Evolutionary conservation across 1,140 invertebrate genomes (phyloP).

Genomic region (Macrosteles quadrilineatus): DNA sequence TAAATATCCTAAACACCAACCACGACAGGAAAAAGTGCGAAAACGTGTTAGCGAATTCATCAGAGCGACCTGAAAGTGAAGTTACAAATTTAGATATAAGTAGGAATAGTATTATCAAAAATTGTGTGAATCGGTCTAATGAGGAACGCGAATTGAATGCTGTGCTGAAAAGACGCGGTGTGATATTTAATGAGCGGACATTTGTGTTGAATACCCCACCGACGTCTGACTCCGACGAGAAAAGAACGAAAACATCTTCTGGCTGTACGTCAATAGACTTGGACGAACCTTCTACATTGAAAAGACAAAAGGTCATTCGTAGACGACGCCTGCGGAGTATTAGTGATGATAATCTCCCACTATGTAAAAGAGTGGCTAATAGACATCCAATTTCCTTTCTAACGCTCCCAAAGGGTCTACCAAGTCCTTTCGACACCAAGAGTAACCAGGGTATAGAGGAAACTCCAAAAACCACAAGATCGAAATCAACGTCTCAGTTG

Average conservation of each 20-base stretch:
- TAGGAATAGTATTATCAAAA: background rate
- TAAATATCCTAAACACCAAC: slow-evolving; percentile 12
- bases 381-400: slow-evolving; percentile 36
- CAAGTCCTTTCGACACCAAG: slow-evolving; percentile 34
- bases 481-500: slow-evolving; percentile 11
- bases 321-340: slow-evolving; percentile 44
- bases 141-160: background rate
- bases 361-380: slow-evolving; percentile 38
- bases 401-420: slow-evolving; percentile 39
- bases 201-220: slow-evolving; percentile 37
- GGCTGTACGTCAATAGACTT: slow-evolving; percentile 45
- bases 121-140: background rate
- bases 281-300: slow-evolving; percentile 51
- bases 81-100: slow-evolving; percentile 1
- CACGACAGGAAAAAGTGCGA: background rate
- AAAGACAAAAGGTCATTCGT: slow-evolving; percentile 52
- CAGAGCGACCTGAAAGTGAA: background rate
- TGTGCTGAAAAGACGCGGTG: slow-evolving; percentile 34
- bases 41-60: background rate
- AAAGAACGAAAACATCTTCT: slow-evolving; percentile 39
- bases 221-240: slow-evolving; percentile 12
- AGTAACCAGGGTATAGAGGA: background rate
- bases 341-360: background rate
- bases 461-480: background rate
- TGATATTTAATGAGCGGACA: slow-evolving; percentile 36